Evolutionary conservation across 2,888 invertebrate genomes (phyloP).

Genomic region (Polymixis flavicincta): DNA sequence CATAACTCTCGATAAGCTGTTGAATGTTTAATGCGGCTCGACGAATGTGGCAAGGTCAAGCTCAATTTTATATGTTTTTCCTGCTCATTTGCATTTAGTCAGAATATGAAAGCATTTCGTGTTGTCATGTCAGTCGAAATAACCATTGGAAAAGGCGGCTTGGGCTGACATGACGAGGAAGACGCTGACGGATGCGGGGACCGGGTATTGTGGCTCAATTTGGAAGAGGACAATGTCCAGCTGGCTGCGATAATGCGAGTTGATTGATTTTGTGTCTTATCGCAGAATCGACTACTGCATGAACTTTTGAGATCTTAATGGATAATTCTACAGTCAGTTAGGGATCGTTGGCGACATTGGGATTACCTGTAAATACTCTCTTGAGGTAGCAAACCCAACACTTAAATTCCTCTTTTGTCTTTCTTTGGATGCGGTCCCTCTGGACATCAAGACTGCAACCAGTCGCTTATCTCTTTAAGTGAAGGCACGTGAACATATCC

Average conservation of each 20-base stretch:
- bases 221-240: not conserved
- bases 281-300: not conserved
- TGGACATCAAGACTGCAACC: no score
- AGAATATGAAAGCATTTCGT: not conserved
- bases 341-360: no score
- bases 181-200: not conserved
- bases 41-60: constrained; percentile 46
- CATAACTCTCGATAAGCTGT: constrained; percentile 38
- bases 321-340: not conserved
- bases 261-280: not conserved
- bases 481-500: no score
- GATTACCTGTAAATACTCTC: not conserved
- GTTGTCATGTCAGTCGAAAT: not conserved
- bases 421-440: no score
- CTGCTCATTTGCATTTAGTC: not conserved
- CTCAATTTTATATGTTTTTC: constrained; percentile 22
- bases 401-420: not conserved
- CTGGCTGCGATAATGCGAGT: not conserved
- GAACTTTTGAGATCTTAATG: constrained; percentile 1
- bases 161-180: no score
- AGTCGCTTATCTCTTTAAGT: no score
- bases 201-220: not conserved
- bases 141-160: not conserved
- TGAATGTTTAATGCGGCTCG: constrained; percentile 50
- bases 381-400: not conserved